phyloP scores from a whole-genome alignment of 2,797 vertebrate genomes.

The Syncerus caffer region DNA sequence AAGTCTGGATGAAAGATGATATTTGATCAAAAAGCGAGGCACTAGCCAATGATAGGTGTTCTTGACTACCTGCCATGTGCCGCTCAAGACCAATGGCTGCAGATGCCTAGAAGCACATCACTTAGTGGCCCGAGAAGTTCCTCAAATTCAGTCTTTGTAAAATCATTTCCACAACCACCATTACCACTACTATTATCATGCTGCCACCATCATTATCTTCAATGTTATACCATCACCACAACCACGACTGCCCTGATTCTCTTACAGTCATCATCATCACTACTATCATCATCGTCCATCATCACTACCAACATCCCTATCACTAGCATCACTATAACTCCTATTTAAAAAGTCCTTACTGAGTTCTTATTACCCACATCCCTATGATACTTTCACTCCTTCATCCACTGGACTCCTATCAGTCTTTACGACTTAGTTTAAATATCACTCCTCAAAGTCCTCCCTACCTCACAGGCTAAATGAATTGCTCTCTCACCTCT shows the following conservation, averaged over 20 bases:
- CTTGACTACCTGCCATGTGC: neutral
- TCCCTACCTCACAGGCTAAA: neutral
- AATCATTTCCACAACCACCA: neutral
- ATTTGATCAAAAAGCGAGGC: neutral
- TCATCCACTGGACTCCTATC: neutral
- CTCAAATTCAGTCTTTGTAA: neutral
- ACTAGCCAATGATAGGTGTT: neutral
- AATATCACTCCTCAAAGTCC: neutral
- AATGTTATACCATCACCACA: too few species aligned
- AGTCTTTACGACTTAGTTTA: neutral
- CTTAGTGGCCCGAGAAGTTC: neutral
- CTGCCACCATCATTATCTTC: neutral
- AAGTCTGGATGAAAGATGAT: neutral
- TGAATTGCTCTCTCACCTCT: neutral
- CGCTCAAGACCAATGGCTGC: neutral
- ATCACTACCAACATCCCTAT: neutral
- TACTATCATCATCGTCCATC: neutral
- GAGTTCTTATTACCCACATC: neutral
- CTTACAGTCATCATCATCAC: neutral
- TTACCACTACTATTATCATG: neutral
- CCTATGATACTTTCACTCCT: neutral
- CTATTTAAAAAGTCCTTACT: neutral
- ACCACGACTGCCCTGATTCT: neutral
- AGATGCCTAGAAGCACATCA: neutral
- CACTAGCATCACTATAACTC: neutral